Evolutionary conservation across 2,888 invertebrate species (phyloP).

Genomic region (Anodontia alba): DNA sequence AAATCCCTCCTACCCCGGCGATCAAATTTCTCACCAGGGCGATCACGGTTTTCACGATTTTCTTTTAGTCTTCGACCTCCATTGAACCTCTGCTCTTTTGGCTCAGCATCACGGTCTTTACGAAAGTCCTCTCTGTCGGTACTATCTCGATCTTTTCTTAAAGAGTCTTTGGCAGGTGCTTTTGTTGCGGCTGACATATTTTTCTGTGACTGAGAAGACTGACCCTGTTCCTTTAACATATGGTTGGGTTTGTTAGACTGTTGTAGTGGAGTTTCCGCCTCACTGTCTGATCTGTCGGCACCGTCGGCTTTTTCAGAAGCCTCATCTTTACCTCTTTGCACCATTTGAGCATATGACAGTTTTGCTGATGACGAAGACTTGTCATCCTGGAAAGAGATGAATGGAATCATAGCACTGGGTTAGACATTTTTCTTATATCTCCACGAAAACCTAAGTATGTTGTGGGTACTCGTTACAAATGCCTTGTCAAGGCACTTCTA

Average conservation of each 20-base stretch:
- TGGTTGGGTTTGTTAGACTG: conserved; percentile 47
- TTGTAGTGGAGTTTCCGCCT: conserved; percentile 32
- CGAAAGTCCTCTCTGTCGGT: conserved; percentile 45
- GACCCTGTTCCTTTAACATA: conserved; percentile 46
- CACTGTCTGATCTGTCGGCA: conserved; percentile 48
- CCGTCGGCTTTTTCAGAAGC: conserved; percentile 47
- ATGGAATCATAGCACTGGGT: background rate
- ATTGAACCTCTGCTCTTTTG: conserved; percentile 55
- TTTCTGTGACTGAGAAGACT: conserved; percentile 36
- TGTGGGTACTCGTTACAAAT: too few relatives aligned
- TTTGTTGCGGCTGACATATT: background rate
- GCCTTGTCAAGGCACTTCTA: too few relatives aligned
- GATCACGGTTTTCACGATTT: conserved; percentile 46
- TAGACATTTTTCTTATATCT: too few relatives aligned
- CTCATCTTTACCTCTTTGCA: conserved; percentile 66
- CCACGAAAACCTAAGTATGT: too few relatives aligned
- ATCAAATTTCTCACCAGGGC: conserved; percentile 1
- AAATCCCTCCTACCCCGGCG: conserved; percentile 2
- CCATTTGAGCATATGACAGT: conserved; percentile 81
- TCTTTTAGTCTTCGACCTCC: conserved; percentile 50
- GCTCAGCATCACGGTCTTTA: conserved; percentile 47
- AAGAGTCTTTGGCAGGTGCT: conserved; percentile 42
- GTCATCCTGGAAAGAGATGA: conserved; percentile 61
- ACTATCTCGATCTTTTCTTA: conserved; percentile 47
- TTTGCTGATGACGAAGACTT: conserved; percentile 62